Evolutionary conservation across 2,888 invertebrate genomes (phyloP), one percentile per base, ranked within the genome.

Genomic region (Campaea margaritaria): DNA sequence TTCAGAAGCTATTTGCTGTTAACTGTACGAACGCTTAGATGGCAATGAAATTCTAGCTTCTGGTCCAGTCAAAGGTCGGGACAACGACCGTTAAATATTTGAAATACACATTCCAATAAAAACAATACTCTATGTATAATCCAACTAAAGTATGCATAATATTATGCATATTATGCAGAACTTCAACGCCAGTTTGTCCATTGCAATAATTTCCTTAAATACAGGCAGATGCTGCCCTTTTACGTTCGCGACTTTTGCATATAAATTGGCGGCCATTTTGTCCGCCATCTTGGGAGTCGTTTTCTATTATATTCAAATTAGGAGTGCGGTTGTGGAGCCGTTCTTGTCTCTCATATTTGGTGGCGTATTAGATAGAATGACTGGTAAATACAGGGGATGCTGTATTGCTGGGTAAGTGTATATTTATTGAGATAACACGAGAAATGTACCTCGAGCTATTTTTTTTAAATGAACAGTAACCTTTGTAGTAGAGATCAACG

Each of bases 261-360:
- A 79, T 82, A 85, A 83, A 85, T 83, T 82, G 80, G 58, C 58
- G 47, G 65, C 59, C 67, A 69, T 69, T 63, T 74, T 69, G 76
- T 67, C 66, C 56, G 73, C 78, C 78, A 77, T 78, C 72, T 79
- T 77, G 72, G 74, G 65, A 64, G 74, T 78, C 79, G 81, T 86
- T 80, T 83, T 83, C 81, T 86, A 88, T 87, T 88, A 83, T 86
- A 87, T 88, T 88, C 83, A 87, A 88, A 87, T 86, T 76, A 76
- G 78, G 81, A 79, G 73, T 67, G 72, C 1, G 7, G 31, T 44
- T 47, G 59, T 14, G 50, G 45, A 52, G 49, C 48, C 56, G 55
- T 56, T 63, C 62, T 63, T 59, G 68, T 64, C 62, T 60, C 63
- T 65, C 68, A 59, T 65, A 62, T 65, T 68, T 58, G 65, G 68